Evolutionary conservation across 2,888 invertebrate species (phyloP), one percentile per base, ranked within the genome.

Genomic region (Epistrophella euchroma): DNA sequence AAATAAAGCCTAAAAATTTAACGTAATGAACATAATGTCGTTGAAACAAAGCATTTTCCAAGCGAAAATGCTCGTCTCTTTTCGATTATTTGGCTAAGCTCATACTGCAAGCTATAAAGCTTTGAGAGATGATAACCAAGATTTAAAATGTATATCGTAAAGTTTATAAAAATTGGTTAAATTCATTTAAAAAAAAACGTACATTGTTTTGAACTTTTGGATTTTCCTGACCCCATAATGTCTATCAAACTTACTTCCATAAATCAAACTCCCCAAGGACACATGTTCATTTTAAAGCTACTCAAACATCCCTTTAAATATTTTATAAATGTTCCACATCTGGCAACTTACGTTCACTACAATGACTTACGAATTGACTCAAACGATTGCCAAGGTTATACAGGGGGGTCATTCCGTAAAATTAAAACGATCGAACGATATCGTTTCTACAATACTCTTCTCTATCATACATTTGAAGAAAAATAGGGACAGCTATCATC

Each of bases 271-370:
- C 17, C 22, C 11, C n/a, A 13, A 66, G 25, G 28, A 47, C 56
- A 74, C 19, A 22, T 19, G 19, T 11, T 13, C 64, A 32, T 55
- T 32, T 1, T 32, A 75, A 50, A 68, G 4, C 28, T 37, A 60
- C 19, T 32, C 37, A 15, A 25, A 47, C 52, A 25, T 10, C 58
- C 19, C 6, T 32, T 32, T 40, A 25, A 37, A 71, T 35, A 79
- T 87, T 89, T 91, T 32, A 92, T 87, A 92, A 92, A 90, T 92
- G 92, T 88, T 92, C 92, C 88, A 92, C 92, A 88, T 91, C 92
- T 60, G 92, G 92, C 88, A 92, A 89, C 89, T 92, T 92, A 22
- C 91, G 91, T 88, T 92, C 92, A 89, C 92, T 92, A 89, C 92
- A 92, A 88, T 92, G 91, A 81, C 92, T 92, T 79, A 91, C 91